Evolutionary conservation across 2,888 invertebrate genomes (phyloP).

Genomic region (Caenorhabditis macrosperma): DNA sequence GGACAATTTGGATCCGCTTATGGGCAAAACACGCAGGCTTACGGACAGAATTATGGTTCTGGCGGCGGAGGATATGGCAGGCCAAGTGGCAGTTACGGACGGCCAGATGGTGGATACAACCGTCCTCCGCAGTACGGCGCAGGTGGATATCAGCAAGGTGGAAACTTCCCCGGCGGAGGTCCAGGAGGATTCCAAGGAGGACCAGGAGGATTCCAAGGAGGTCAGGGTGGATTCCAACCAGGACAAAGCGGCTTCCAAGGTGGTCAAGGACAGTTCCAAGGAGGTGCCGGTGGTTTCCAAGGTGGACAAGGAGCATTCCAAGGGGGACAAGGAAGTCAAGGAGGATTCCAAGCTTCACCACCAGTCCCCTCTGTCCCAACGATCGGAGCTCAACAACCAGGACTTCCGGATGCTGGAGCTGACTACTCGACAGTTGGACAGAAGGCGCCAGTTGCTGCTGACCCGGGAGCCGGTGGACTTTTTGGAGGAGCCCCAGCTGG

Average conservation of each 20-base stretch:
- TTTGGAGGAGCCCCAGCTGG: slow-evolving; percentile 31
- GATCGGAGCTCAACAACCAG: background rate
- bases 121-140: slow-evolving; percentile 30
- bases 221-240: background rate
- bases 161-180: slow-evolving; percentile 26
- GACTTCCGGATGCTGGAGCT: slow-evolving; percentile 7
- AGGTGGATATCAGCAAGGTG: slow-evolving; percentile 43
- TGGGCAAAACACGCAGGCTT: slow-evolving; percentile 18
- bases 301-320: background rate
- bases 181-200: slow-evolving; percentile 24
- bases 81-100: slow-evolving; percentile 43
- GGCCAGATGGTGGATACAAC: slow-evolving; percentile 31
- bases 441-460: slow-evolving; percentile 47
- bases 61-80: slow-evolving; percentile 47
- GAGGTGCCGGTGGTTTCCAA: slow-evolving; percentile 20
- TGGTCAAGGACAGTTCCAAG: slow-evolving; percentile 38
- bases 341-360: slow-evolving; percentile 24
- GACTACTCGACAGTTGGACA: slow-evolving; percentile 54
- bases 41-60: slow-evolving; percentile 1
- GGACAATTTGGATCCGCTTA: slow-evolving; percentile 26
- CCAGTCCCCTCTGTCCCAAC: slow-evolving; percentile 2
- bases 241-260: background rate
- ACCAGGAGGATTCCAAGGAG: slow-evolving; percentile 1
- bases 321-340: background rate
- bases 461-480: slow-evolving; percentile 32